Base-by-base conservation (phyloP, 2,797 vertebrate species). In the Salarias fasciatus region DNA sequence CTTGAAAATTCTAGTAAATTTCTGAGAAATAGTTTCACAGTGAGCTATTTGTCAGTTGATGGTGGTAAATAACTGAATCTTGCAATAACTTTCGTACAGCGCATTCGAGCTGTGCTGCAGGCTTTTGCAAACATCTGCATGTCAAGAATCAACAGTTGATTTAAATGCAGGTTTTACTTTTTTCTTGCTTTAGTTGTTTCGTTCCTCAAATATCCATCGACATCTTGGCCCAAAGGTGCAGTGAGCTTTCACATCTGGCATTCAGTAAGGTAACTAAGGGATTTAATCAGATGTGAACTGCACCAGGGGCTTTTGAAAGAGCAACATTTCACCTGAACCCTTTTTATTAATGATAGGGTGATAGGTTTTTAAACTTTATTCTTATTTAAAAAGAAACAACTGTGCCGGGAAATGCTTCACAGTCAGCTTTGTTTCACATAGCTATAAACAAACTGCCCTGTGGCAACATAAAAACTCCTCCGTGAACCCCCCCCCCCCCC, bases 341-440 rank as follows among this genome's bases (percentile, higher is more conserved):
- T 5, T 42, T 9, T 15, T 5, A 53, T 4, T 11, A 38, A 56
- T 33, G 6, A 37, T 38, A 51, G 28, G 6, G 47, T 38, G 2
- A 10, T 38, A 5, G 8, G 38, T 11, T 38, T 11, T 12, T 5
- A 11, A 29, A 0, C 13, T 38, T 24, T 30, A 8, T 38, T 36
- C 47, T 14, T 6, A 36, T 60, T 63, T 35, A 0, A 37, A 53
- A 15, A 48, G 13, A 45, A 9, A 30, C 6, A 35, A 3, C 36
- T 40, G 24, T 56, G 36, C 33, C 31, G 6, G 53, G 11, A 53
- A 30, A 1, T 2, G 35, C 33, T 29, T 47, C 11, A 47, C 1
- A 14, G 30, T 13, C 36, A 8, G 13, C 28, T 48, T 67, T 70
- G 54, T 63, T 72, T 29, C 7, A 3, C 28, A 48, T 18, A 24